A percentile compares a stretch with the other conserved stretches of the same genome.
These are phyloP conservation scores for Brachypodius melanocephalos DNA, from an alignment of 2,113 vertebrate species.

Conservation along the genomic window DNA sequence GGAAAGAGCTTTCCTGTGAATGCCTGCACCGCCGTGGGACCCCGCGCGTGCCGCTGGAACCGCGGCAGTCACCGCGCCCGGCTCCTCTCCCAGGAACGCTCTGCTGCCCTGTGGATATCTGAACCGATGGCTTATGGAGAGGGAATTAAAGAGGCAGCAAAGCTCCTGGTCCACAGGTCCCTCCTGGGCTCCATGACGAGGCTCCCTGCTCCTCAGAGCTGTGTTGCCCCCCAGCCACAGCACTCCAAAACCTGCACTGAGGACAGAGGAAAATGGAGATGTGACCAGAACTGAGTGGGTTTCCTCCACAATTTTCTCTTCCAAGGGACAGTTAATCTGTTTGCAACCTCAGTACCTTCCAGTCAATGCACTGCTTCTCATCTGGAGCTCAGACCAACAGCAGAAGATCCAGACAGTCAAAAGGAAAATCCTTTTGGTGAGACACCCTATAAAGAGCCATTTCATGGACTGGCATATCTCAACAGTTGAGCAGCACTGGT, in stretches of 20 bases:
- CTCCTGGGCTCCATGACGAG: background rate
- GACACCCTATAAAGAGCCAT: background rate
- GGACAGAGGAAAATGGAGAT: background rate
- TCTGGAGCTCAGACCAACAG: background rate
- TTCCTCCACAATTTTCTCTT: background rate
- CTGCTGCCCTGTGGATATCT: accelerated
- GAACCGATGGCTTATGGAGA: accelerated
- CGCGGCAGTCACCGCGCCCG: accelerated
- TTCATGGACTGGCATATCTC: background rate
- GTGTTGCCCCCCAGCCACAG: background rate
- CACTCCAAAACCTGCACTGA: background rate
- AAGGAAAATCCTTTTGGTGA: background rate
- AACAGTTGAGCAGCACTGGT: background rate
- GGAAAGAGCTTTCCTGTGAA: background rate
- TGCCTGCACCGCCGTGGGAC: accelerated
- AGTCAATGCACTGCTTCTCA: background rate
- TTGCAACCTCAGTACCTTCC: background rate
- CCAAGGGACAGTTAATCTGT: background rate
- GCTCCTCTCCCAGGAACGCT: background rate
- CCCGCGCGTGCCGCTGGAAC: accelerated
- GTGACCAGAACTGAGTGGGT: background rate
- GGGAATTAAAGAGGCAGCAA: background rate
- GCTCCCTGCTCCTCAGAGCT: background rate
- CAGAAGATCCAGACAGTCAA: background rate
- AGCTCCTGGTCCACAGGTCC: background rate